Conservation (phyloP, 1,140 invertebrate species). For the Philotrypesis tridentata region DNA sequence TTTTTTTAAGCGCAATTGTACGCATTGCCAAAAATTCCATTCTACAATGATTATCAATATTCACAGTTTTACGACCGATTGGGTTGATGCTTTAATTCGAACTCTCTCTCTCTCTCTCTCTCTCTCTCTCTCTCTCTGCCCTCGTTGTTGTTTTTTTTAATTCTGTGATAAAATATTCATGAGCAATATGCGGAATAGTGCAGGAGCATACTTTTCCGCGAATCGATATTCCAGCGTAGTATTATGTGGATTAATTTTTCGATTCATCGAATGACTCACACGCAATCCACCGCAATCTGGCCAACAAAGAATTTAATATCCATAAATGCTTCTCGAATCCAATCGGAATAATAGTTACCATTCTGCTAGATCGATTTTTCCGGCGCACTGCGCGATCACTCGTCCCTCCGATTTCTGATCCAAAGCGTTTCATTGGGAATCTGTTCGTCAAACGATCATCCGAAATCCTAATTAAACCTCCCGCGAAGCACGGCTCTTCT, state of each 20-base stretch:
- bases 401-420: background rate
- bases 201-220: background rate
- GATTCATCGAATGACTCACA: background rate
- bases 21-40: background rate
- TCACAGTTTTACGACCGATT: background rate
- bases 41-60: constrained; percentile 11
- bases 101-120: background rate
- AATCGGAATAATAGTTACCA: constrained; percentile 2
- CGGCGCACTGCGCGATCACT: background rate
- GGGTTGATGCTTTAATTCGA: background rate
- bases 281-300: background rate
- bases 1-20: background rate
- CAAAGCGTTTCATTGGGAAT: constrained; percentile 56
- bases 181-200: background rate
- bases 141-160: background rate
- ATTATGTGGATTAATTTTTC: background rate
- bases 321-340: background rate
- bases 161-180: background rate
- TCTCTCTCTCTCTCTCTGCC: no score
- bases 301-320: constrained; percentile 24
- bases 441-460: constrained; percentile 67
- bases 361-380: constrained; percentile 3
- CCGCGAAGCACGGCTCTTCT: constrained; percentile 63
- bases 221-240: background rate
- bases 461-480: constrained; percentile 73